Evolutionary conservation across 1,140 invertebrate species (phyloP).

Genomic region (Mya arenaria): DNA sequence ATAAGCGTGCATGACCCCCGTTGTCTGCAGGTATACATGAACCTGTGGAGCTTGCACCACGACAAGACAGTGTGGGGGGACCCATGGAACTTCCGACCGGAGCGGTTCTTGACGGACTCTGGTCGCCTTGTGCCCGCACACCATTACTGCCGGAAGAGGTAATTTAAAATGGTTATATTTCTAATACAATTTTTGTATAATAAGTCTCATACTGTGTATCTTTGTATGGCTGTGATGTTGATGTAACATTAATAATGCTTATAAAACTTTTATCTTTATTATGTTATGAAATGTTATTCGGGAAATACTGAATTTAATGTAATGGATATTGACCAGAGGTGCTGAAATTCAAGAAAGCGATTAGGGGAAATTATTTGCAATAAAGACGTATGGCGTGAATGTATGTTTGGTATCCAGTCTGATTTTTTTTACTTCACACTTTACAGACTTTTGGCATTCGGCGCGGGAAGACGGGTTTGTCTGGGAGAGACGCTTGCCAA

Average conservation of each 20-base stretch:
- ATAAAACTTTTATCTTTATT: too few relatives aligned
- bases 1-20: too few relatives aligned
- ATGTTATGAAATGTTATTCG: not conserved
- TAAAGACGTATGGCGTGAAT: not conserved
- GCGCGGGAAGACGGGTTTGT: conserved; percentile 75
- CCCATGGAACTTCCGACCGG: conserved; percentile 88
- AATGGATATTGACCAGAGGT: too few relatives aligned
- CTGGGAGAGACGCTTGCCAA: conserved; percentile 78
- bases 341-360: not conserved
- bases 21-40: conserved; percentile 85
- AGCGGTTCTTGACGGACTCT: conserved; percentile 80
- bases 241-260: too few relatives aligned
- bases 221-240: too few relatives aligned
- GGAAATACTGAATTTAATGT: not conserved
- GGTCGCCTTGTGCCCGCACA: conserved; percentile 64
- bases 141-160: conserved; percentile 67
- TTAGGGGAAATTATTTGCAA: not conserved
- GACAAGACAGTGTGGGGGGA: conserved; percentile 87
- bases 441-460: conserved; percentile 68
- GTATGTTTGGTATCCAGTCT: not conserved
- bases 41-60: conserved; percentile 93
- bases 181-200: too few relatives aligned
- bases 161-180: too few relatives aligned
- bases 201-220: too few relatives aligned
- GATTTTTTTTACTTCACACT: not conserved